A percentile compares a stretch with the other conserved stretches of the same genome.
These are phyloP conservation scores for Cosmopolites sordidus DNA, from an alignment of 2,888 invertebrate species.

Conservation along the genomic window DNA sequence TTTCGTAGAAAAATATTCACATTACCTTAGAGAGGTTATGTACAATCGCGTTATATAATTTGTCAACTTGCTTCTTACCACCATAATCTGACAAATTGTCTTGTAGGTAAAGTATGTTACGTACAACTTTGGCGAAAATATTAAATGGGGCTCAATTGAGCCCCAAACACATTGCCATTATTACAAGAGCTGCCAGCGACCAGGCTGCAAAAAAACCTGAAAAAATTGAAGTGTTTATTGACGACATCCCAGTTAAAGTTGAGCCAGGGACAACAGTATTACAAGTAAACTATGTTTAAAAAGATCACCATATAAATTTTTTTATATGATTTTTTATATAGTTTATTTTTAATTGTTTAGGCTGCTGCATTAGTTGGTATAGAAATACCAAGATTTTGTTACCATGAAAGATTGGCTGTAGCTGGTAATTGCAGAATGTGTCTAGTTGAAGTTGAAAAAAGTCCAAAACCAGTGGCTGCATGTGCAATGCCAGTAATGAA, in stretches of 20 bases:
- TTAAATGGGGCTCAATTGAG: conserved; percentile 47
- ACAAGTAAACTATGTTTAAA: conserved; percentile 58
- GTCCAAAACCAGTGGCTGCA: conserved; percentile 96
- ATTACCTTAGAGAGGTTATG: background rate
- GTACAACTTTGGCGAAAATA: conserved; percentile 69
- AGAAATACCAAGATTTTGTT: conserved; percentile 98
- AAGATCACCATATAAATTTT: background rate
- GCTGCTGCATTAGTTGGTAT: conserved; percentile 93
- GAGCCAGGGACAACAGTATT: conserved; percentile 95
- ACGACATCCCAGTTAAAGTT: conserved; percentile 91
- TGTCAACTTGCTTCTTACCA: no score
- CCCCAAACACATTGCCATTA: conserved; percentile 38
- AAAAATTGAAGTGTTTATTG: conserved; percentile 92
- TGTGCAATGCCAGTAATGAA: conserved; percentile 99
- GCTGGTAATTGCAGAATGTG: conserved; percentile 99
- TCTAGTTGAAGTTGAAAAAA: conserved; percentile 97
- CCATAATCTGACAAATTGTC: conserved; percentile 5
- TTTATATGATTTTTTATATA: no score
- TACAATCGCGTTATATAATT: background rate
- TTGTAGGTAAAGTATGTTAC: conserved; percentile 58
- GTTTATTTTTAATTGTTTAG: conserved; percentile 14
- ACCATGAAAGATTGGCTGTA: conserved; percentile 96
- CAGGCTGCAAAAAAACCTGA: conserved; percentile 50
- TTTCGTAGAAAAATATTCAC: background rate
- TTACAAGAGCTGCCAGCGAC: conserved; percentile 33